Conservation (phyloP, 2,888 invertebrate species). For the Charanyca ferruginea region DNA sequence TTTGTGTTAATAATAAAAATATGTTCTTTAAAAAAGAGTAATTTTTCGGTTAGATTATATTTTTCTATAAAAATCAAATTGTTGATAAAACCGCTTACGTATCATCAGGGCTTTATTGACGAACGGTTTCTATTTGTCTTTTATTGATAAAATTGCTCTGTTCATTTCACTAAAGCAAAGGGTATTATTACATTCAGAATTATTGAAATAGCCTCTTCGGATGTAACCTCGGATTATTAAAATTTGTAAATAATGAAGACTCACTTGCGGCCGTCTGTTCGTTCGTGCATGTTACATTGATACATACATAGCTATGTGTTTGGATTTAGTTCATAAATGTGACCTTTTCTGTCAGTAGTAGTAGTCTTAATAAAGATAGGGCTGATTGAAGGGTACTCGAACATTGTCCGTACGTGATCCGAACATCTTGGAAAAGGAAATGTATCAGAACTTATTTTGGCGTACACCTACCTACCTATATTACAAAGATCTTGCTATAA, state of each 20-base stretch:
- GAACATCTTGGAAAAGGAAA: slow-evolving; percentile 34
- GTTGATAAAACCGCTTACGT: neutral
- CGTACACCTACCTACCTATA: neutral
- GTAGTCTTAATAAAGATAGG: slow-evolving; percentile 44
- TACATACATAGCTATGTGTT: slow-evolving; percentile 5
- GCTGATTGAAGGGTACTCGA: slow-evolving; percentile 44
- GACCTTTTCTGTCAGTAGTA: slow-evolving; percentile 45
- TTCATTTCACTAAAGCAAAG: slow-evolving; percentile 3
- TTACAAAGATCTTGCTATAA: neutral
- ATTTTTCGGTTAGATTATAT: too few relatives aligned
- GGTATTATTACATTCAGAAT: neutral
- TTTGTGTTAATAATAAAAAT: too few relatives aligned
- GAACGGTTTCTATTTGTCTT: slow-evolving; percentile 9
- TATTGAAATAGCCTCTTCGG: neutral
- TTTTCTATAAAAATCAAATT: neutral
- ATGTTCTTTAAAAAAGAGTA: too few relatives aligned
- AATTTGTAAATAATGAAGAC: neutral
- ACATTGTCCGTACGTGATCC: slow-evolving; percentile 46
- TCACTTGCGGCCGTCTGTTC: neutral
- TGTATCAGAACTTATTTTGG: slow-evolving; percentile 20
- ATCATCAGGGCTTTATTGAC: slow-evolving; percentile 5
- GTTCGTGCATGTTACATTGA: neutral
- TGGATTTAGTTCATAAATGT: slow-evolving; percentile 30
- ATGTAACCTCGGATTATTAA: neutral
- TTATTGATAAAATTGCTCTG: neutral